Percentiles rank a stretch among this genome's conserved stretches.
Evolutionary conservation across 2,797 vertebrate species (phyloP).

Genomic region (Pangasius djambal): DNA sequence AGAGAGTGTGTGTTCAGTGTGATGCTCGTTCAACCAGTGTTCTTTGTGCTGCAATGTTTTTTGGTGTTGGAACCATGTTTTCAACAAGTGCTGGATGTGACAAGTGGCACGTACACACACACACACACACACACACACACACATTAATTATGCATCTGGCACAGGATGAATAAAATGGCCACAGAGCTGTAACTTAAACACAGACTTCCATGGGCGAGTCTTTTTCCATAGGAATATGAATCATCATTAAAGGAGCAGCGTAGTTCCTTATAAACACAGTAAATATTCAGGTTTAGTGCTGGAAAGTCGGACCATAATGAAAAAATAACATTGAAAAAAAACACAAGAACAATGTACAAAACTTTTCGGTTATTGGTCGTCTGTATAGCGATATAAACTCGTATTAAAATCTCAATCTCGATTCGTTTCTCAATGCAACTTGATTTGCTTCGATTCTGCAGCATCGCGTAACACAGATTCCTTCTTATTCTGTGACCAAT

Average conservation of each 20-base stretch:
- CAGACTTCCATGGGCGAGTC: not conserved
- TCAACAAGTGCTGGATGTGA: not conserved
- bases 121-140: not conserved
- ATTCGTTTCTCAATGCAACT: too few relatives aligned
- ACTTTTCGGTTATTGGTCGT: too few relatives aligned
- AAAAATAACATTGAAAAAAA: not conserved
- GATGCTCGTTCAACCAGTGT: not conserved
- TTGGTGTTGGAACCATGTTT: too few relatives aligned
- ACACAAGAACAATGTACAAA: not conserved
- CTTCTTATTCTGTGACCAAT: not conserved
- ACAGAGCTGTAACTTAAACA: not conserved
- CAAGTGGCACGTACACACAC: not conserved
- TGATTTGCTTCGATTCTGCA: too few relatives aligned
- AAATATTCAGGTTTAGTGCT: not conserved
- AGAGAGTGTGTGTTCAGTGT: not conserved
- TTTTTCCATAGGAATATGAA: slow-evolving; percentile 13
- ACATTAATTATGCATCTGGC: slow-evolving; percentile 7
- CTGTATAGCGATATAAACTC: too few relatives aligned
- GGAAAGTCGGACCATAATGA: not conserved
- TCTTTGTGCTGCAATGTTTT: too few relatives aligned
- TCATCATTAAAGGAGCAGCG: not conserved
- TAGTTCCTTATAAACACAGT: not conserved
- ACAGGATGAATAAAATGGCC: not conserved
- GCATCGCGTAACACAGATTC: too few relatives aligned
- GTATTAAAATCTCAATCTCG: too few relatives aligned